A percentile compares a stretch with the other conserved stretches of the same genome.
Conservation (phyloP, 2,113 vertebrate genomes). For the Bubalus kerabau region DNA sequence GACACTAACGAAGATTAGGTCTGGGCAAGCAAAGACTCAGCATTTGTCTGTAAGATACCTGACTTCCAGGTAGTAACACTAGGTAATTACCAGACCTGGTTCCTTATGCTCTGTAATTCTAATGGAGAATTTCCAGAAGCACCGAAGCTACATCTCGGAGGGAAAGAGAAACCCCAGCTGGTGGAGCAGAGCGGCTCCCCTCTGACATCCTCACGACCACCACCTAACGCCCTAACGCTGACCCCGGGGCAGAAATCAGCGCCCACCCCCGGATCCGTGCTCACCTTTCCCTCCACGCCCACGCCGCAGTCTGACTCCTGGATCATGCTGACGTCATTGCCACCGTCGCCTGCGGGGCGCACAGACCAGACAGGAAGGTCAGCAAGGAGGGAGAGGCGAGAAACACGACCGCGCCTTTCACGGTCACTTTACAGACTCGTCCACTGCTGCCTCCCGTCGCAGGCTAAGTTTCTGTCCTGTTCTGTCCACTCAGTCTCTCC, state of each 20-base stretch:
- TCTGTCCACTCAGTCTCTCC: fast-evolving
- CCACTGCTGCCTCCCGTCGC: fast-evolving
- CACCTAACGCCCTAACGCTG: fast-evolving
- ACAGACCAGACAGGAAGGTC: conserved; percentile 7
- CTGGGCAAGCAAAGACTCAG: background rate
- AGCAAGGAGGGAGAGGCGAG: background rate
- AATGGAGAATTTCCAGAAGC: background rate
- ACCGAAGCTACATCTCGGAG: no score
- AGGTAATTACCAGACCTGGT: fast-evolving
- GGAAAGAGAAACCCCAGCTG: no score
- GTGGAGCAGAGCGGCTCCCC: background rate
- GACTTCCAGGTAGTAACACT: fast-evolving
- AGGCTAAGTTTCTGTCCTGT: background rate
- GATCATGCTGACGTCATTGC: conserved; percentile 99
- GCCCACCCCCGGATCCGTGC: background rate
- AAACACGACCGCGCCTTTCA: fast-evolving
- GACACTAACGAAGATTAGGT: background rate
- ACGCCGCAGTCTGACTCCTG: conserved; percentile 98
- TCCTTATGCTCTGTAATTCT: background rate
- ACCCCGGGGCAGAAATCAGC: fast-evolving
- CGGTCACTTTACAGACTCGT: fast-evolving
- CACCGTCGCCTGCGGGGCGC: conserved; percentile 90
- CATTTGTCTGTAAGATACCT: background rate
- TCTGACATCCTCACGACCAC: fast-evolving
- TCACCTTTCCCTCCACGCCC: conserved; percentile 98